Evolutionary conservation across 2,797 vertebrate species (phyloP), one percentile per base, ranked within the genome.

Genomic region (Silurus aristotelis): DNA sequence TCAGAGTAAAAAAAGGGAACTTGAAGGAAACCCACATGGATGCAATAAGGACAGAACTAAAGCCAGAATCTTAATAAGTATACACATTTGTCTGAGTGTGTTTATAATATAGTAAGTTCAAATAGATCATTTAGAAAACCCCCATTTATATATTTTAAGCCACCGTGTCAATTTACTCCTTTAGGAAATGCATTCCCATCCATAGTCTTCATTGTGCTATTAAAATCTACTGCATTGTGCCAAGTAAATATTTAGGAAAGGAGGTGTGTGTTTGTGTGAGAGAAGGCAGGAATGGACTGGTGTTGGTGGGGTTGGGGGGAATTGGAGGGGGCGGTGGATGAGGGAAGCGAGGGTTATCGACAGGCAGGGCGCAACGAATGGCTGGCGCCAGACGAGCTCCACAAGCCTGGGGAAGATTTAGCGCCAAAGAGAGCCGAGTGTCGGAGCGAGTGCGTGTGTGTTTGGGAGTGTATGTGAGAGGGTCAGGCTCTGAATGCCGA

Each of bases 401-500:
- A 85, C 89, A 90, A 90, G 91, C 93, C 93, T 91, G 93, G 93
- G 92, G 91, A 94, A 95, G 95, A 95, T 95, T 95, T 95, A 95
- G 93, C 92, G 94, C 93, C 88, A 92, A 92, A 92, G 93, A 94
- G 93, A 92, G 93, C 92, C 55, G 83, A 88, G 89, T 89, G 87
- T 89, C 38, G 82, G 86, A 77, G 90, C 77, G 82, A 86, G 85
- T 88, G 82, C 84, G 87, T 87, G 89, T 89, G 89, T 89, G 88
- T 90, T 86, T 84, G 87, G 86, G 88, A 86, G 89, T 89, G 89
- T 90, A 89, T 89, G 89, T 83, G 89, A 93, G 87, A 93, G 93
- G 93, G 94, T 93, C 93, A 94, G 94, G 92, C 93, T 91, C 92
- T 95, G 95, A 95, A 95, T 95, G 91, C 92, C 88, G 92, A 92